Evolutionary conservation across 2,888 invertebrate genomes (phyloP), one percentile per base, ranked within the genome.

Genomic region (Vesta saturnalis): DNA sequence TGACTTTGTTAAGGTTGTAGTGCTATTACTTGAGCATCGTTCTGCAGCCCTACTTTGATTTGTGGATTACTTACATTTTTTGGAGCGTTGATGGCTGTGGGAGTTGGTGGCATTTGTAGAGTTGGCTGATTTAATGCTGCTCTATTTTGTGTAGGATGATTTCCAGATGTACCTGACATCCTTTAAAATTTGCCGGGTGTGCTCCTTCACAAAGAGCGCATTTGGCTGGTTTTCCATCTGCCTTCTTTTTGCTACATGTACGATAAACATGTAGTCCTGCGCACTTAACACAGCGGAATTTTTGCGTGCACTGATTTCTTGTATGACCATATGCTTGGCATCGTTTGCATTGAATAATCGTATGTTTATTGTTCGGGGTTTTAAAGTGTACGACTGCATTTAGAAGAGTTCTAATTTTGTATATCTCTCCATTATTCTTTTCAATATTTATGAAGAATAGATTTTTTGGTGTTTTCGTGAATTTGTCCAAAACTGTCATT

Each of bases 111-210:
- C 18, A 30, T 58, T 58, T 58, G 57, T 39, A 58, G 15, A 56
- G 22, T 56, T 56, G 56, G 14, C 14, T 3, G 22, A 56, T 56
- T 56, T 23, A 52, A 35, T n/a, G n/a, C 30, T 47, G 59, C 49
- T 47, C 30, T 30, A 57, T 57, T 57, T 57, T 39, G 60, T 39
- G 55, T 49, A 60, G n/a, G n/a, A n/a, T 46, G n/a, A 62, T 61
- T 23, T 67, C 61, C 39, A 54, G 21, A 49, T 67, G 61, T 21
- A 61, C 67, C 19, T 43, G 23, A 15, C 63, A 63, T 39, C 55
- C 16, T 58, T 67, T 67, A 35, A 59, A 63, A 52, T 63, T 67
- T 23, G 67, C 54, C 6, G 59, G 67, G 23, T 67, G 67, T 12
- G 43, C 43, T 5, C 43, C 12, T 2, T 43, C 2, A 10, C 43